Evolutionary conservation across 2,888 invertebrate species (phyloP).

Genomic region (Minunthozetes semirufus): DNA sequence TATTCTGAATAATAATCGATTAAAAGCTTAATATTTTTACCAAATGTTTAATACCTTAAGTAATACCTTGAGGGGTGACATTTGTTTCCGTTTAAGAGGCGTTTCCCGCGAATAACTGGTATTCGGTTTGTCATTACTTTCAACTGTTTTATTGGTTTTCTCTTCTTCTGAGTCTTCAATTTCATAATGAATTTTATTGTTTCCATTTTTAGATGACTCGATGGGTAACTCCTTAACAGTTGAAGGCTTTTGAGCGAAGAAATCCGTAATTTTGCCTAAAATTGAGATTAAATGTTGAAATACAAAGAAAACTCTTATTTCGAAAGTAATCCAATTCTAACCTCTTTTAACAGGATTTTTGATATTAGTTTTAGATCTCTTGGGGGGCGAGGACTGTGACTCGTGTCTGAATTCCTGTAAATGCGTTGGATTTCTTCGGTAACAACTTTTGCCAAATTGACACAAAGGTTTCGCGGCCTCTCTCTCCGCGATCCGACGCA

Average conservation of each 20-base stretch:
- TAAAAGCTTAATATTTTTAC: no score
- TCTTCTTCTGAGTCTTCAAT: not conserved
- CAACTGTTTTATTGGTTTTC: not conserved
- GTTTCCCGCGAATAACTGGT: not conserved
- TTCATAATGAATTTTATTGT: not conserved
- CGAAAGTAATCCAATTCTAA: not conserved
- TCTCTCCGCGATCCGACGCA: conserved; percentile 7
- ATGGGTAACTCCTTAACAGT: not conserved
- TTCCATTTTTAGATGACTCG: not conserved
- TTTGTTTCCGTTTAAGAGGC: not conserved
- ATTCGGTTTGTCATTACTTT: not conserved
- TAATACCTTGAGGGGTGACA: not conserved
- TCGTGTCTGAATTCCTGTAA: conserved; percentile 69
- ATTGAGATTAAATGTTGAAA: not conserved
- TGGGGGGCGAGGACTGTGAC: not conserved
- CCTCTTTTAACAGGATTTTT: conserved; percentile 34
- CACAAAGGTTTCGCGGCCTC: conserved; percentile 52
- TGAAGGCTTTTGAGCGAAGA: not conserved
- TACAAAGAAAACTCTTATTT: no score
- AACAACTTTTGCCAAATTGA: conserved; percentile 70
- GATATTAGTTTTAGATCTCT: conserved; percentile 3
- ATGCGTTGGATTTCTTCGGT: conserved; percentile 71
- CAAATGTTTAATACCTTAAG: no score
- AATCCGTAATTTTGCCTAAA: conserved; percentile 28
- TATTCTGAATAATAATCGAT: not conserved